A percentile compares a stretch with the other conserved stretches of the same genome.
Conservation (phyloP, 2,888 invertebrate genomes). For the Tubiluchus corallicola region DNA sequence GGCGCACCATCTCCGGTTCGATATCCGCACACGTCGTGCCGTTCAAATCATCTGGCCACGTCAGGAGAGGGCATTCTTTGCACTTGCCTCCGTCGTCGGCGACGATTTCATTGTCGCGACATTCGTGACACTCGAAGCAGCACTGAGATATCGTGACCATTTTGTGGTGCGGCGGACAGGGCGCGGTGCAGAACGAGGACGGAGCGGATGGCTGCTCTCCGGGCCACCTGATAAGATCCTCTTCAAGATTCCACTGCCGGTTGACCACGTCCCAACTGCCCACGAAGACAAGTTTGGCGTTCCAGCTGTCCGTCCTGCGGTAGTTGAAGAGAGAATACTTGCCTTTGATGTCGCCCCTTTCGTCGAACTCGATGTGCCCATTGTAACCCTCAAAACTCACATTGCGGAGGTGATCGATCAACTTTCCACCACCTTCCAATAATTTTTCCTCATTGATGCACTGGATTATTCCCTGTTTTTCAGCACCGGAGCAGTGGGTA, state of each 20-base stretch:
- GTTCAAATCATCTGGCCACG: constrained; percentile 14
- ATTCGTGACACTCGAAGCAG: constrained; percentile 17
- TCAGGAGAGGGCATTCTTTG: constrained; percentile 12
- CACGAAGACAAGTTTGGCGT: constrained; percentile 6
- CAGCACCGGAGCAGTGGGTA: too few relatives aligned
- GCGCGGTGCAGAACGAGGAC: constrained; percentile 14
- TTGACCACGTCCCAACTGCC: constrained; percentile 13
- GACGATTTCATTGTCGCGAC: constrained; percentile 15
- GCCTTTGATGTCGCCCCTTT: constrained; percentile 12
- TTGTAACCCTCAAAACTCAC: constrained; percentile 12
- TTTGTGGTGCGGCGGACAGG: constrained; percentile 15
- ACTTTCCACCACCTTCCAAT: neutral
- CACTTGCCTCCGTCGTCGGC: constrained; percentile 11
- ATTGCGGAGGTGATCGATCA: constrained; percentile 10
- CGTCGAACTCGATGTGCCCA: constrained; percentile 13
- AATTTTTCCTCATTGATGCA: constrained; percentile 11
- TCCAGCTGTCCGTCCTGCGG: constrained; percentile 5
- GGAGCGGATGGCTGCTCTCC: constrained; percentile 9
- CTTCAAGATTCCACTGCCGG: neutral
- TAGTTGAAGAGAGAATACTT: constrained; percentile 12
- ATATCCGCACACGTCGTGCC: constrained; percentile 12
- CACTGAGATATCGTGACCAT: too few relatives aligned
- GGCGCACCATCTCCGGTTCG: constrained; percentile 6
- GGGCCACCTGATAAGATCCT: constrained; percentile 2
- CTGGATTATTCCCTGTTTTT: neutral